Conservation (phyloP, 2,888 invertebrate species). For the Ochropleura plecta region DNA sequence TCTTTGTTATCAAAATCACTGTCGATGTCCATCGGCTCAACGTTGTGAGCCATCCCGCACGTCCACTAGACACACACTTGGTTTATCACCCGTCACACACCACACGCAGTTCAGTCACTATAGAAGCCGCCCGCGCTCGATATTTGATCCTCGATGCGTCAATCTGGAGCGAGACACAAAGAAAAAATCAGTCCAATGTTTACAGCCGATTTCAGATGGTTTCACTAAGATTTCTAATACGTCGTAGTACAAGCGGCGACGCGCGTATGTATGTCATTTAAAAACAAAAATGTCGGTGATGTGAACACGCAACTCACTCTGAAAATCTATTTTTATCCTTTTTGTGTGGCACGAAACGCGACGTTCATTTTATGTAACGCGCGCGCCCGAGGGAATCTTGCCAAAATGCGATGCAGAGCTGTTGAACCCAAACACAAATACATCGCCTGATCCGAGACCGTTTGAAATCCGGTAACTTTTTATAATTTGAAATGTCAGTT, state of each 20-base stretch:
- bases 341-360: slow-evolving; percentile 81
- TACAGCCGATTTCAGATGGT: slow-evolving; percentile 83
- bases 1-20: slow-evolving; percentile 87
- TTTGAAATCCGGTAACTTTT: slow-evolving; percentile 86
- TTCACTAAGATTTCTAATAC: slow-evolving; percentile 88
- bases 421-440: slow-evolving; percentile 73
- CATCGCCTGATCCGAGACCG: slow-evolving; percentile 75
- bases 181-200: slow-evolving; percentile 85
- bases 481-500: slow-evolving; percentile 79
- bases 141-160: slow-evolving; percentile 65
- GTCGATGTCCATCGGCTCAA: slow-evolving; percentile 86
- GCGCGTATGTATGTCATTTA: slow-evolving; percentile 86
- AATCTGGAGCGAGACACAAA: slow-evolving; percentile 74
- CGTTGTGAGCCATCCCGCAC: slow-evolving; percentile 81
- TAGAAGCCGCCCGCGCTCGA: slow-evolving; percentile 39
- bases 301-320: slow-evolving; percentile 85
- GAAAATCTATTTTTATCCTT: slow-evolving; percentile 88
- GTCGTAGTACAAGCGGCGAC: slow-evolving; percentile 76
- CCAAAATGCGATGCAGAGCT: slow-evolving; percentile 81
- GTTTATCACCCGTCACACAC: slow-evolving; percentile 53
- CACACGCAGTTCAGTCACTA: slow-evolving; percentile 55
- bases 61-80: slow-evolving; percentile 59
- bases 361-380: slow-evolving; percentile 86
- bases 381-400: slow-evolving; percentile 87
- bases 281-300: slow-evolving; percentile 87